Evolutionary conservation across 1,140 invertebrate species (phyloP).

Genomic region (Metaphire vulgaris): DNA sequence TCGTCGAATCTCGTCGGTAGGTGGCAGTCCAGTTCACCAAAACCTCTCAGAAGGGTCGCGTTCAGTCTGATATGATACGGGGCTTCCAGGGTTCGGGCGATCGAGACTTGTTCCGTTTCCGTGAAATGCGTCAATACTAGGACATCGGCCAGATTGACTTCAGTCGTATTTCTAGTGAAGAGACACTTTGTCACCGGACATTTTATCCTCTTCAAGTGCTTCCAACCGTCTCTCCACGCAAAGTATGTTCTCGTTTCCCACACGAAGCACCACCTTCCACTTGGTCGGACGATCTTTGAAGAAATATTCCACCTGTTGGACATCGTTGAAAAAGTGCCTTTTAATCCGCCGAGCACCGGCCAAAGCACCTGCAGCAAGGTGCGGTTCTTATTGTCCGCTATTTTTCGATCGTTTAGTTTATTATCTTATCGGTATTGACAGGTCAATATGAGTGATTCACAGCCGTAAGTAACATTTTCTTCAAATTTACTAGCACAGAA

Average conservation of each 20-base stretch:
- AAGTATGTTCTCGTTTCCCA: neutral
- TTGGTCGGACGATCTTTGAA: too few relatives aligned
- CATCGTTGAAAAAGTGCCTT: too few relatives aligned
- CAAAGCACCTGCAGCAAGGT: too few relatives aligned
- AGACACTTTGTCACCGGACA: neutral
- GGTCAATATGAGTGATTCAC: too few relatives aligned
- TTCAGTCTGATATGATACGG: neutral
- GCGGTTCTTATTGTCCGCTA: too few relatives aligned
- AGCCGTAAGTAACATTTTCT: too few relatives aligned
- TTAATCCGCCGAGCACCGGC: too few relatives aligned
- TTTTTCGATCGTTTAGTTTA: too few relatives aligned
- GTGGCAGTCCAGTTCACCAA: constrained; percentile 86
- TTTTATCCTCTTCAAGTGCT: neutral
- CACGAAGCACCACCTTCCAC: neutral
- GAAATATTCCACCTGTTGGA: too few relatives aligned
- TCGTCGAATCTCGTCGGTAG: constrained; percentile 84
- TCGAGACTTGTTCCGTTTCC: neutral
- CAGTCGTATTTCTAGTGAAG: neutral
- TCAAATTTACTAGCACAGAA: too few relatives aligned
- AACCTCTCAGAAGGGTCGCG: neutral
- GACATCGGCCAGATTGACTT: neutral
- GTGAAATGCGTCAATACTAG: neutral
- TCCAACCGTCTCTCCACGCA: neutral
- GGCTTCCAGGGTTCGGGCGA: neutral
- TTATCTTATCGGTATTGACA: too few relatives aligned